Conservation (phyloP, 2,888 invertebrate genomes). For the Epinotia bilunana region DNA sequence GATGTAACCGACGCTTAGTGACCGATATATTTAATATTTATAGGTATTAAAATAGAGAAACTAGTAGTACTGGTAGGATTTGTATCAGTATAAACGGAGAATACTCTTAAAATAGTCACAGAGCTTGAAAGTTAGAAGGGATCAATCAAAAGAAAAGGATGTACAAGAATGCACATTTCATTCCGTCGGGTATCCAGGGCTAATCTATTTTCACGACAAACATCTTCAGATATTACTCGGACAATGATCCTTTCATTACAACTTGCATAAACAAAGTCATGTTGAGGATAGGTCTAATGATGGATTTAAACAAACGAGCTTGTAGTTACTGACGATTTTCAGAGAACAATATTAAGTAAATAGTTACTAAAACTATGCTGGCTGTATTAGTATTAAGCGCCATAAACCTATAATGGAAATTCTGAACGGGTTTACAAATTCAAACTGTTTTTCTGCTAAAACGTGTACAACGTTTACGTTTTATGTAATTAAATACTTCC, state of each 20-base stretch:
- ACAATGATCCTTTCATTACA: background rate
- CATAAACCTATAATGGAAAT: no score
- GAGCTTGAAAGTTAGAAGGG: background rate
- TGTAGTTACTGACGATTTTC: no score
- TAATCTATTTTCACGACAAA: slow-evolving; percentile 13
- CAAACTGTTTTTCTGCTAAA: background rate
- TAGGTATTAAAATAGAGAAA: background rate
- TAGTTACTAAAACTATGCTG: no score
- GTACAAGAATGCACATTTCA: slow-evolving; percentile 1
- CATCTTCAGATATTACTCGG: background rate
- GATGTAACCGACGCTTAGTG: background rate
- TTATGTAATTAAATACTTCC: slow-evolving; percentile 14
- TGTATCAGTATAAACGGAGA: no score
- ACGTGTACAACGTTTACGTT: background rate
- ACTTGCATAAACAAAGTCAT: background rate
- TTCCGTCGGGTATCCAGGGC: background rate
- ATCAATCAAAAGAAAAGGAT: slow-evolving; percentile 11
- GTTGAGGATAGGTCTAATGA: no score
- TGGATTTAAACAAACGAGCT: no score
- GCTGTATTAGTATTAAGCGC: no score
- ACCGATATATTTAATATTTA: background rate
- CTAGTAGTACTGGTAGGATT: background rate
- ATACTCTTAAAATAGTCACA: slow-evolving; percentile 5
- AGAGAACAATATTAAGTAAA: no score
- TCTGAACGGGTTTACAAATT: no score